These are phyloP conservation scores for Trachelus iudaicus DNA, from an alignment of 2,888 invertebrate species.

Conservation along the genomic window DNA sequence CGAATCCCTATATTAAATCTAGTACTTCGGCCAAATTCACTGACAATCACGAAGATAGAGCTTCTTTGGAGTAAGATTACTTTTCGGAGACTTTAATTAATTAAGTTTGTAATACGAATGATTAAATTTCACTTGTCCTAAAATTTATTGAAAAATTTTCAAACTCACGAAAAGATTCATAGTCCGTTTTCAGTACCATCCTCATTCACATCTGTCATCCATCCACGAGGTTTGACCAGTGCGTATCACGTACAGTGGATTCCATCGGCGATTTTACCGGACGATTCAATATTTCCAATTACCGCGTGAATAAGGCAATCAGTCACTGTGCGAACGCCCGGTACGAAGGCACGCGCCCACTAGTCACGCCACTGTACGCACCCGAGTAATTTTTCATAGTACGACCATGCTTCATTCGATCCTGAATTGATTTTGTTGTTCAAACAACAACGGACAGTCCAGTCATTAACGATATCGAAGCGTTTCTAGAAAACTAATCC, in stretches of 20 bases:
- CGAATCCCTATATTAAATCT: neutral
- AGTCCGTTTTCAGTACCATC: neutral
- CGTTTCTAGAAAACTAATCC: neutral
- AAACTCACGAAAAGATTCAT: neutral
- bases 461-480: slow-evolving; percentile 33
- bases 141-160: neutral
- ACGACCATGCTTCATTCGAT: neutral
- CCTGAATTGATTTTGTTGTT: slow-evolving; percentile 2
- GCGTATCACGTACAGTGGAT: neutral
- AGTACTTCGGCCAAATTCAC: neutral
- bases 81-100: neutral
- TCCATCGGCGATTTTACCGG: neutral
- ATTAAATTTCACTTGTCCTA: neutral
- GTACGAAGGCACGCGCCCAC: slow-evolving; percentile 1
- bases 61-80: neutral
- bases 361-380: neutral
- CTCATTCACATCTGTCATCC: neutral
- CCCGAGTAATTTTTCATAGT: neutral
- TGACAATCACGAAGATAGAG: neutral
- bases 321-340: neutral
- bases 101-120: neutral
- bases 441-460: slow-evolving; percentile 25
- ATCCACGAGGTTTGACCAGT: neutral
- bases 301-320: slow-evolving; percentile 1
- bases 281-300: neutral